Conservation (phyloP, 2,797 vertebrate genomes). For the Poliocrania exsul region DNA sequence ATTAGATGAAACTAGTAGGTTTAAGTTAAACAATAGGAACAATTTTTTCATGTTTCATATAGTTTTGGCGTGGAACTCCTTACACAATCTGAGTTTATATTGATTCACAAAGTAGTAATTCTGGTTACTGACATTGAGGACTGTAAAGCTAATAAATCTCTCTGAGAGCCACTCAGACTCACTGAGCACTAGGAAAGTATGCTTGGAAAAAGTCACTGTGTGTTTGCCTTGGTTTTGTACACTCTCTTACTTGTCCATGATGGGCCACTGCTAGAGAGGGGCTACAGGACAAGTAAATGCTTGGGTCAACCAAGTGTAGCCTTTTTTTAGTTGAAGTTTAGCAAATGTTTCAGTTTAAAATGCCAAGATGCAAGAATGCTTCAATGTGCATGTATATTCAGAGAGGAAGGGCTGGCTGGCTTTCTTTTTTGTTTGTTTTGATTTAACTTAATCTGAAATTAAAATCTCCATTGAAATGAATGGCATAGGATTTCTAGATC, state of each 20-base stretch:
- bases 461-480: background rate
- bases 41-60: background rate
- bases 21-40: background rate
- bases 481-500: background rate
- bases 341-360: background rate
- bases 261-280: background rate
- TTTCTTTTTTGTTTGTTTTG: background rate
- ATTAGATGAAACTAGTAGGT: background rate
- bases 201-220: accelerated
- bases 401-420: background rate
- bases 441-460: constrained; percentile 8
- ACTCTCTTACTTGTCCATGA: background rate
- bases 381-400: background rate
- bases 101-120: background rate
- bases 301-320: background rate
- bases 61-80: background rate
- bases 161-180: background rate
- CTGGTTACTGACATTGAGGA: background rate
- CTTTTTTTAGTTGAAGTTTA: background rate
- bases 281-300: background rate
- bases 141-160: background rate
- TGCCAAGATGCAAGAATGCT: background rate
- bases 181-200: background rate
- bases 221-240: background rate
- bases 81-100: background rate